These are phyloP conservation scores for Colletes latitarsis DNA, from an alignment of 1,140 invertebrate genomes.

Conservation along the genomic window DNA sequence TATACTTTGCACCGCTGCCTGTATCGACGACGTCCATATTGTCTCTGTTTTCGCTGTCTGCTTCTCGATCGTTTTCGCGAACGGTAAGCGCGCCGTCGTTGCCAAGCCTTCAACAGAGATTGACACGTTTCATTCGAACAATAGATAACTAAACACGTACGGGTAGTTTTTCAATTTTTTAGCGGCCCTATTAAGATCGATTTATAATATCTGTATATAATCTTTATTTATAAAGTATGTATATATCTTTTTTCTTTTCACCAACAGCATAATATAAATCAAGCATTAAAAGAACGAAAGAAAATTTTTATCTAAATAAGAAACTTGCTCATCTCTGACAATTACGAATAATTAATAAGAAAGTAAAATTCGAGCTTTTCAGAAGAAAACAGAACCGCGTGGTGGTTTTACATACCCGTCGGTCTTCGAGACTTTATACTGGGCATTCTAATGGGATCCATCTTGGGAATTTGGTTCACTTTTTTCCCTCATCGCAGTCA, in stretches of 20 bases:
- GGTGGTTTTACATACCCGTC: conserved; percentile 72
- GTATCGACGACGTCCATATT: conserved; percentile 75
- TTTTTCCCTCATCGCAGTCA: conserved; percentile 77
- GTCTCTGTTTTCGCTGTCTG: conserved; percentile 72
- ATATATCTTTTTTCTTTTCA: no score
- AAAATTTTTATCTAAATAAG: no score
- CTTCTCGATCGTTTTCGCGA: conserved; percentile 69
- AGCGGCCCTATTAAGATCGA: no score
- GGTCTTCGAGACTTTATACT: conserved; percentile 72
- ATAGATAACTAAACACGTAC: no score
- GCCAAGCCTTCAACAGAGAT: background rate
- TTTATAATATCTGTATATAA: no score
- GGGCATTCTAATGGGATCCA: conserved; percentile 65
- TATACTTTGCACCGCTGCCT: conserved; percentile 72
- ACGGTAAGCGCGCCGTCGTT: conserved; percentile 59
- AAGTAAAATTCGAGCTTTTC: conserved; percentile 15
- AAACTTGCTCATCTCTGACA: no score
- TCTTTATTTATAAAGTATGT: no score
- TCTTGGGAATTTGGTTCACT: conserved; percentile 70
- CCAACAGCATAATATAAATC: no score
- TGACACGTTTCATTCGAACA: no score
- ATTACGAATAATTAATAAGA: background rate
- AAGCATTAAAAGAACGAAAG: no score
- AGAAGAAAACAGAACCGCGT: conserved; percentile 55
- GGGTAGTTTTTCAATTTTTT: no score